Percentiles rank a stretch among this genome's conserved stretches.
Conservation (phyloP, 2,113 vertebrate genomes). For the Lepidothrix coronata region DNA sequence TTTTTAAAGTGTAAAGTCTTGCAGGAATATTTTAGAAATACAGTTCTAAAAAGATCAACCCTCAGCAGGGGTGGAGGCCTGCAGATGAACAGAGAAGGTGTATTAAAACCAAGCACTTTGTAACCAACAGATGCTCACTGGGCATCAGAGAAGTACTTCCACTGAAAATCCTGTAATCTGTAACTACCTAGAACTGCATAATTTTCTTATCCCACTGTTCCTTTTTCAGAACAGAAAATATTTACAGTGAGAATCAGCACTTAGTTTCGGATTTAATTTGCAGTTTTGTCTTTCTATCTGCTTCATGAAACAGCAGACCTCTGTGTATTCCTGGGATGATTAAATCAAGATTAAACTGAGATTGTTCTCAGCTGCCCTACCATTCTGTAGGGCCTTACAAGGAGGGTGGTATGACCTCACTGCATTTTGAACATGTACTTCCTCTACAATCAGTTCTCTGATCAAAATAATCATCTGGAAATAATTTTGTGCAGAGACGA, state of each 20-base stretch:
- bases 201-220: neutral
- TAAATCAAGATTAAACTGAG: slow-evolving; percentile 24
- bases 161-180: neutral
- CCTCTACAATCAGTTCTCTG: neutral
- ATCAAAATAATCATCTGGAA: slow-evolving; percentile 27
- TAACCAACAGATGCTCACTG: neutral
- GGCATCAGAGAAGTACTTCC: neutral
- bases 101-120: neutral
- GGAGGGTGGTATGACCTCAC: neutral
- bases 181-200: neutral
- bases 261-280: slow-evolving; percentile 6
- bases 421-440: neutral
- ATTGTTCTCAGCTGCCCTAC: neutral
- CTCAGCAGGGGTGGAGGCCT: neutral
- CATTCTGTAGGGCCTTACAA: neutral
- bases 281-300: neutral
- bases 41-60: neutral
- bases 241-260: neutral
- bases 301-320: neutral
- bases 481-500: neutral
- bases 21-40: neutral
- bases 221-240: slow-evolving; percentile 8
- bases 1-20: neutral
- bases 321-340: neutral
- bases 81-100: neutral